phyloP scores from a whole-genome alignment of 2,113 vertebrate species.

The Halcyon senegalensis region DNA sequence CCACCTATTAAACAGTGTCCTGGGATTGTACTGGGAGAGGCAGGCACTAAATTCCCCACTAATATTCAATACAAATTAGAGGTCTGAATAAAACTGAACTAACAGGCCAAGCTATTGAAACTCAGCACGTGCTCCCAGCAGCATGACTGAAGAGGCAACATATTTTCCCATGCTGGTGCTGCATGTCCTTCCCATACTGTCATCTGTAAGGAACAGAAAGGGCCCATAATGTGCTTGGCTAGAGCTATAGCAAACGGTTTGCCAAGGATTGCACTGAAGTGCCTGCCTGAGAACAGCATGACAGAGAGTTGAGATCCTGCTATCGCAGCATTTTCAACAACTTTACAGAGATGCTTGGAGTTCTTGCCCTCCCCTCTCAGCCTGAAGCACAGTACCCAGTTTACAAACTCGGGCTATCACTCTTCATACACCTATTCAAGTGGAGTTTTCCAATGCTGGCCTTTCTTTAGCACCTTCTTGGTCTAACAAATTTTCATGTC shows the following conservation, averaged over 20 bases:
- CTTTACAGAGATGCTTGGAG: neutral
- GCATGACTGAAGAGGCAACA: neutral
- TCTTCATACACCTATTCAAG: neutral
- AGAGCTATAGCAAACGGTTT: neutral
- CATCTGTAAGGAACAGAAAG: rapidly evolving
- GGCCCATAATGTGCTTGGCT: neutral
- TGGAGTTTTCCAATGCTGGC: neutral
- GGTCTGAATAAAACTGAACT: neutral
- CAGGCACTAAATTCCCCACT: neutral
- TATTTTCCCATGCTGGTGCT: neutral
- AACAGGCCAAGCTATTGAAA: neutral
- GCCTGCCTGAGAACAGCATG: neutral
- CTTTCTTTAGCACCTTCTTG: neutral
- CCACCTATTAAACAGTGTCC: neutral
- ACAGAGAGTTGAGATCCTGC: neutral
- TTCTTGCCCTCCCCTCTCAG: neutral
- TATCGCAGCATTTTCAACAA: neutral
- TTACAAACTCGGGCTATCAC: neutral
- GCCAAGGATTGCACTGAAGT: neutral
- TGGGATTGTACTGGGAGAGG: neutral
- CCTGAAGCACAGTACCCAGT: neutral
- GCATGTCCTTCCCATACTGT: neutral
- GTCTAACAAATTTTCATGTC: neutral
- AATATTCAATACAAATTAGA: neutral
- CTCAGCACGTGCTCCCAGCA: neutral